Percentiles rank a stretch among this genome's conserved stretches.
Conservation (phyloP, 2,797 vertebrate genomes). For the Cirrhinus mrigala region DNA sequence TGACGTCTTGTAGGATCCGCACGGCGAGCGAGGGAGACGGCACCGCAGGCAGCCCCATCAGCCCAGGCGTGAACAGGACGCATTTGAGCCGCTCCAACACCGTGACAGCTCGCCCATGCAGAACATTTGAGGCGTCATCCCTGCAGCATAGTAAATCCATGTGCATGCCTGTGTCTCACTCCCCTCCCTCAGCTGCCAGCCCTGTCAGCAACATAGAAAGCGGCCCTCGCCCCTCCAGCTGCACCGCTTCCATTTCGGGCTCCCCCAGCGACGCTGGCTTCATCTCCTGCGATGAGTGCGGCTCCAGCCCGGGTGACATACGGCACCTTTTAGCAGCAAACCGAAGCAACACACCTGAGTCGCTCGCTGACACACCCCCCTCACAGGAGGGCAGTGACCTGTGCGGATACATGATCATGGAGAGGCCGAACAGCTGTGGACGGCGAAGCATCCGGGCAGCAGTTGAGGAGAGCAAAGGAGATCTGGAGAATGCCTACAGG, state of each 20-base stretch:
- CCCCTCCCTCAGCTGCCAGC: constrained; percentile 85
- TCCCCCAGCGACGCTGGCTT: constrained; percentile 94
- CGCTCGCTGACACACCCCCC: constrained; percentile 88
- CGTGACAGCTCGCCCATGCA: constrained; percentile 75
- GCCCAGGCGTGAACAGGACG: constrained; percentile 85
- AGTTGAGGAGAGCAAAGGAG: constrained; percentile 67
- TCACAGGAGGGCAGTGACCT: constrained; percentile 84
- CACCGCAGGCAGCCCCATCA: constrained; percentile 88
- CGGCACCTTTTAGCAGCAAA: constrained; percentile 81
- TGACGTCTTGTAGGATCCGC: constrained; percentile 86
- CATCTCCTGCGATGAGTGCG: constrained; percentile 93
- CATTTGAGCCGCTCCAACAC: constrained; percentile 90
- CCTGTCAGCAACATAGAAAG: constrained; percentile 77
- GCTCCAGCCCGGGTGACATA: constrained; percentile 87
- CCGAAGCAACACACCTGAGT: constrained; percentile 91
- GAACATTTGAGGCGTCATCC: constrained; percentile 78
- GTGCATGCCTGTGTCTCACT: constrained; percentile 90
- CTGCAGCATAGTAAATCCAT: constrained; percentile 92
- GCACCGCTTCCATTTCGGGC: constrained; percentile 90
- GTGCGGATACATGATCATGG: constrained; percentile 93
- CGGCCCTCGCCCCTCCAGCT: constrained; percentile 87
- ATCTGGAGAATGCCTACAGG: constrained; percentile 83
- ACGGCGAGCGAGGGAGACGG: constrained; percentile 95
- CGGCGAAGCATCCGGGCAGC: constrained; percentile 66
- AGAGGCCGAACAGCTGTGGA: constrained; percentile 80